phyloP scores from a whole-genome alignment of 30 jellyfish, hydroid and myxozoan genomes.

The Kudoa iwatai region DNA sequence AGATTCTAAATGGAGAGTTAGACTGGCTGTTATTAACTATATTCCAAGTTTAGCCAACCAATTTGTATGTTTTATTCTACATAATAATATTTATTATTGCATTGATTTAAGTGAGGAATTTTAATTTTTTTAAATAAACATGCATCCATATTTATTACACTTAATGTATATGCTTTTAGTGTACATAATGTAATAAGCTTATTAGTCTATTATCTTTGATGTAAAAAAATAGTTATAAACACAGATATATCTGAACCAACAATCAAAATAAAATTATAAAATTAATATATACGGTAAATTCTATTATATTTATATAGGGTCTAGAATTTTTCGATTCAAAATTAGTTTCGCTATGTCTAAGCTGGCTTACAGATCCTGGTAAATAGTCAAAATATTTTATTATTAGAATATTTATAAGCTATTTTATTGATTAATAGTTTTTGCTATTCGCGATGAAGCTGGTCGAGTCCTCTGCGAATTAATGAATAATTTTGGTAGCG shows the following conservation, averaged over 20 bases:
- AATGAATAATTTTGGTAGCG: conserved; percentile 54
- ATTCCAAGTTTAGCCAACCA: conserved; percentile 80
- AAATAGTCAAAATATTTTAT: conserved; percentile 3
- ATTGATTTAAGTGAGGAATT: neutral
- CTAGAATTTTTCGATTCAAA: conserved; percentile 58
- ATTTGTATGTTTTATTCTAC: conserved; percentile 7
- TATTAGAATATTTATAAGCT: no score
- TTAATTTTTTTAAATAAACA: no score
- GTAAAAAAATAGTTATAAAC: no score
- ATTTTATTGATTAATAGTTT: conserved; percentile 8
- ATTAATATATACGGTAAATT: neutral
- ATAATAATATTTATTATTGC: neutral
- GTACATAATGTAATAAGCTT: no score
- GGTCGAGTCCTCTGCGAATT: conserved; percentile 18
- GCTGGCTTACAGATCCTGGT: conserved; percentile 90
- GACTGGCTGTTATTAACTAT: conserved; percentile 53
- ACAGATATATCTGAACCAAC: no score
- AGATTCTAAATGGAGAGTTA: conserved; percentile 91
- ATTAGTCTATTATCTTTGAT: no score
- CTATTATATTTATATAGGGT: conserved; percentile 10
- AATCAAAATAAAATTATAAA: no score
- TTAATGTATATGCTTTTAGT: no score
- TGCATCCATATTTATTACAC: no score
- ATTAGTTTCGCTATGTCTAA: conserved; percentile 38
- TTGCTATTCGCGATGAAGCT: conserved; percentile 84